Conservation (phyloP, 2,888 invertebrate species). For the Labia minor region DNA sequence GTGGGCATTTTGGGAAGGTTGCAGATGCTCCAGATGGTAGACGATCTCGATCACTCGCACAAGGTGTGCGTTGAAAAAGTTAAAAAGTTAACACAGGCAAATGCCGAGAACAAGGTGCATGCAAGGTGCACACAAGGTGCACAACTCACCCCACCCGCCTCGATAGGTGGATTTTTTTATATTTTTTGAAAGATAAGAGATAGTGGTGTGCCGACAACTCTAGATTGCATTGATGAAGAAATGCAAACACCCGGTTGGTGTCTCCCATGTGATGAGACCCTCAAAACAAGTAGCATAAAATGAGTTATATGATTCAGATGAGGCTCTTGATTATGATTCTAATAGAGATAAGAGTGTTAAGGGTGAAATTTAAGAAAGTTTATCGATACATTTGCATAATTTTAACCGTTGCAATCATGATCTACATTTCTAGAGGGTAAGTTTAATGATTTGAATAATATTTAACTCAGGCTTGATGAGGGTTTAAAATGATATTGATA, state of each 20-base stretch:
- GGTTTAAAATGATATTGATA: too few species aligned
- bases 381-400: not conserved
- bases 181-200: not conserved
- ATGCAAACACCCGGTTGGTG: not conserved
- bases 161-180: not conserved
- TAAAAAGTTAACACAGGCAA: constrained; percentile 1
- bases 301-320: not conserved
- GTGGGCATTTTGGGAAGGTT: constrained; percentile 7
- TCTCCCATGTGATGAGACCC: not conserved
- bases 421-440: too few species aligned
- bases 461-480: too few species aligned
- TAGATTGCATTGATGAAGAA: not conserved
- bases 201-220: not conserved
- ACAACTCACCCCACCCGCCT: not conserved
- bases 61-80: constrained; percentile 2
- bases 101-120: constrained; percentile 7
- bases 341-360: not conserved
- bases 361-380: not conserved
- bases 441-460: too few species aligned
- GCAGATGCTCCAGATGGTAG: constrained; percentile 13
- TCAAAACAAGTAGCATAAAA: not conserved
- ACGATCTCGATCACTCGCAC: constrained; percentile 13
- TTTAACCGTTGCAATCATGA: too few species aligned
- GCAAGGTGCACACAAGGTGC: constrained; percentile 13
- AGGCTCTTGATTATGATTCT: not conserved